A percentile compares a stretch with the other conserved stretches of the same genome.
Evolutionary conservation across 2,113 vertebrate species (phyloP).

Genomic region (Ondatra zibethicus): DNA sequence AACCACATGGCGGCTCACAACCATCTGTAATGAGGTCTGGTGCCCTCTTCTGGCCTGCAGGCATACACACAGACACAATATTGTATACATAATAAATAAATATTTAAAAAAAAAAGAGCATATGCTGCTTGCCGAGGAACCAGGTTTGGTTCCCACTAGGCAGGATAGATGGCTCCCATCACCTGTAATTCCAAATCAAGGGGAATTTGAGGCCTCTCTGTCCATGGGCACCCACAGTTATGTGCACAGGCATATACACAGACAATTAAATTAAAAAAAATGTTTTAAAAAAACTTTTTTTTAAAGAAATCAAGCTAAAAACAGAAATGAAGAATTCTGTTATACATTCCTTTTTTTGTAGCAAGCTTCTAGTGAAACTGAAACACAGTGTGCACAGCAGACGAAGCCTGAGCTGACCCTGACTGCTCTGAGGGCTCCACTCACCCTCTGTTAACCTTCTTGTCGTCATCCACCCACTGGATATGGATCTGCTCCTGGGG

Average conservation of each 20-base stretch:
- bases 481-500: conserved; percentile 95
- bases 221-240: background rate
- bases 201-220: background rate
- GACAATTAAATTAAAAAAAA: background rate
- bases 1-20: no score
- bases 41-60: no score
- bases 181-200: background rate
- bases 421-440: background rate
- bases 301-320: background rate
- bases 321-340: conserved; percentile 21
- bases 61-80: no score
- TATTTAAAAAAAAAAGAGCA: no score
- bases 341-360: background rate
- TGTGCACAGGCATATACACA: no score
- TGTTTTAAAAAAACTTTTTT: background rate
- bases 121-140: no score
- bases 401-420: background rate
- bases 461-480: conserved; percentile 98
- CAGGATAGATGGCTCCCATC: background rate
- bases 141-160: no score
- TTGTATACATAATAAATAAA: no score
- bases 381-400: background rate
- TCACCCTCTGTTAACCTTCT: conserved; percentile 97
- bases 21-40: no score
- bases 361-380: background rate